These are phyloP conservation scores for Triplophysa siluroides DNA, from an alignment of 2,113 vertebrate genomes.

Conservation along the genomic window DNA sequence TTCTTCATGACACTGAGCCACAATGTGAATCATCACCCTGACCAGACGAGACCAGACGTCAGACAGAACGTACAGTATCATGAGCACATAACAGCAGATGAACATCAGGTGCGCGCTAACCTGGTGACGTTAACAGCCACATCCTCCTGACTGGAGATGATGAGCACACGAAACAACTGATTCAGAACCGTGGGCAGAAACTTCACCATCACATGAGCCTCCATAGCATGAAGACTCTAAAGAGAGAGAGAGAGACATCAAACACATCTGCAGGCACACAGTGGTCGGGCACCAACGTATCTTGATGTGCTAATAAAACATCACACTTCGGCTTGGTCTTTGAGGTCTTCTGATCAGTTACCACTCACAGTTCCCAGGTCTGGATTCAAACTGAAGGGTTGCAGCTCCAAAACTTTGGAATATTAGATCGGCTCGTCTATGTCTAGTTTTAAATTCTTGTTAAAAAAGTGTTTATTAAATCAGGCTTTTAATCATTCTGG, in stretches of 20 bases:
- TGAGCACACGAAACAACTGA: conserved; percentile 95
- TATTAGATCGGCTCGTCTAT: no score
- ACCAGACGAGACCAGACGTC: conserved; percentile 23
- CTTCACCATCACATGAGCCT: conserved; percentile 95
- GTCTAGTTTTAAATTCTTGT: no score
- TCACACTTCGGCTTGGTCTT: no score
- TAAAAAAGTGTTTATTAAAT: no score
- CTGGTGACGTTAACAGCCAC: conserved; percentile 97
- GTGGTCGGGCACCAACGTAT: no score
- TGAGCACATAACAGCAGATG: neutral
- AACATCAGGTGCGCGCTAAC: conserved; percentile 64
- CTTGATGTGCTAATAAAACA: no score
- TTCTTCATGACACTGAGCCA: conserved; percentile 97
- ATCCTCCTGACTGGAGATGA: conserved; percentile 87
- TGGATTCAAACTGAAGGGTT: no score
- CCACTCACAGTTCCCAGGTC: no score
- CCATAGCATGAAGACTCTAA: conserved; percentile 95
- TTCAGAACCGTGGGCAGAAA: conserved; percentile 95
- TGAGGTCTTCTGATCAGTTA: no score
- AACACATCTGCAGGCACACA: neutral
- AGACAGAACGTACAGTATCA: neutral
- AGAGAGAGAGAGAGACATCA: neutral
- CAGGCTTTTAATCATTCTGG: no score
- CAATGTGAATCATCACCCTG: conserved; percentile 97
- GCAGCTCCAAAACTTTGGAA: no score